These are phyloP conservation scores for Drosophila miranda DNA, from an alignment of 1,140 invertebrate species.

Conservation along the genomic window DNA sequence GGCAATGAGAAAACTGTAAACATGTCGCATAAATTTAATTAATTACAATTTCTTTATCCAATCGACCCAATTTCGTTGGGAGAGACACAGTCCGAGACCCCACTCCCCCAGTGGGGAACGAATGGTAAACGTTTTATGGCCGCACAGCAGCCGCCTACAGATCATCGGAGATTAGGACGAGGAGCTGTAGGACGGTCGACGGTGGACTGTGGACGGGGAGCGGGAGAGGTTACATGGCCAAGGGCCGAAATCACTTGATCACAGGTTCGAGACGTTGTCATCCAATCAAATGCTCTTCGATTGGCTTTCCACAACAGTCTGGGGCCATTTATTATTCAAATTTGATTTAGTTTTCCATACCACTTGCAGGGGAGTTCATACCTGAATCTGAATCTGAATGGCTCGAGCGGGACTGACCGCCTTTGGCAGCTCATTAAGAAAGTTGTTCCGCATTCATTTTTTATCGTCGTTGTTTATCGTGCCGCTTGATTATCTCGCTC, in stretches of 20 bases:
- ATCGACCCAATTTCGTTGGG: conserved; percentile 61
- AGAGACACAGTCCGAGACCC: neutral
- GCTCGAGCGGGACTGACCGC: conserved; percentile 39
- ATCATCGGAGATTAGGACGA: conserved; percentile 65
- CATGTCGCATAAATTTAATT: conserved; percentile 81
- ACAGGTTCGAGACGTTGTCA: conserved; percentile 48
- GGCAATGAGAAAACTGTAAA: conserved; percentile 77
- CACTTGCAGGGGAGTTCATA: conserved; percentile 10
- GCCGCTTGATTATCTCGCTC: conserved; percentile 65
- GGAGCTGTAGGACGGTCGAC: neutral
- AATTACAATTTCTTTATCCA: conserved; percentile 80
- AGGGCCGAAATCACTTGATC: conserved; percentile 66
- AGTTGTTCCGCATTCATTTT: conserved; percentile 80
- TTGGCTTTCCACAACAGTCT: conserved; percentile 47
- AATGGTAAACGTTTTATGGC: conserved; percentile 68
- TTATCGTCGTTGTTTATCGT: conserved; percentile 72
- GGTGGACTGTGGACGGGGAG: too few relatives aligned
- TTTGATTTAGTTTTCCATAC: conserved; percentile 69
- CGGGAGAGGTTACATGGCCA: conserved; percentile 1
- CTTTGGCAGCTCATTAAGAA: conserved; percentile 80
- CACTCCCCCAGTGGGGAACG: conserved; percentile 2
- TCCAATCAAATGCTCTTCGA: conserved; percentile 60
- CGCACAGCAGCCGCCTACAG: conserved; percentile 78
- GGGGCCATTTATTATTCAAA: conserved; percentile 72
- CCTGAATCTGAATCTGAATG: neutral